Evolutionary conservation across 2,797 vertebrate genomes (phyloP), one percentile per base, ranked within the genome.

Genomic region (Kryptolebias ocellatus): DNA sequence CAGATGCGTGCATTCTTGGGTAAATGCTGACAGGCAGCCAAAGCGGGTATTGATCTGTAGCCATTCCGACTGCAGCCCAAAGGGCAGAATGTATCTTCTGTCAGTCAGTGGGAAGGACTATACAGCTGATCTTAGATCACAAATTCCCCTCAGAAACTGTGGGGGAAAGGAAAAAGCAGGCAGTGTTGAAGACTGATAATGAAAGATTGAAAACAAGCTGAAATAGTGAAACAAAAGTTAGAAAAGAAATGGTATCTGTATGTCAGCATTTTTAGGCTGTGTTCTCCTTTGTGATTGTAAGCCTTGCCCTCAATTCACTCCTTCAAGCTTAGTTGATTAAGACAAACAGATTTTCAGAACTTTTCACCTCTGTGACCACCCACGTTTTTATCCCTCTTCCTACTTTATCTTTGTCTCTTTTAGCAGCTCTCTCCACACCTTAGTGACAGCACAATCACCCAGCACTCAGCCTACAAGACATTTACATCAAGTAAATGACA

Each of bases 31-130:
- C 81, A 89, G 81, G 81, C 85, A 78, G 81, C 80, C 73, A 80
- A 81, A 76, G 66, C 6, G 31, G 75, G 81, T 91, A 92, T 90
- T 88, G 90, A 92, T 91, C 90, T 85, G 84, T 54, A 79, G 86
- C 80, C 72, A 72, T 80, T 84, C 77, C 67, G 74, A 76, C 81
- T 80, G 76, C 58, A 83, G 79, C 84, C 85, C 80, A 89, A 87
- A 89, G 88, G 88, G 79, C 84, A 88, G 65, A 65, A 81, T 64
- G 73, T 84, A 89, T 91, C 88, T 66, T 87, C 84, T 90, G 90
- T 90, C 89, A 79, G 83, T 79, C 77, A 69, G 74, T 28, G 73
- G 91, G 86, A 89, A 85, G 78, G 77, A 85, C 88, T 85, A 80
- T 83, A 84, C 77, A 39, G 78, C 81, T 84, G 81, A 89, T 87